Evolutionary conservation across 2,113 vertebrate genomes (phyloP).

Genomic region (Myotis davidii): DNA sequence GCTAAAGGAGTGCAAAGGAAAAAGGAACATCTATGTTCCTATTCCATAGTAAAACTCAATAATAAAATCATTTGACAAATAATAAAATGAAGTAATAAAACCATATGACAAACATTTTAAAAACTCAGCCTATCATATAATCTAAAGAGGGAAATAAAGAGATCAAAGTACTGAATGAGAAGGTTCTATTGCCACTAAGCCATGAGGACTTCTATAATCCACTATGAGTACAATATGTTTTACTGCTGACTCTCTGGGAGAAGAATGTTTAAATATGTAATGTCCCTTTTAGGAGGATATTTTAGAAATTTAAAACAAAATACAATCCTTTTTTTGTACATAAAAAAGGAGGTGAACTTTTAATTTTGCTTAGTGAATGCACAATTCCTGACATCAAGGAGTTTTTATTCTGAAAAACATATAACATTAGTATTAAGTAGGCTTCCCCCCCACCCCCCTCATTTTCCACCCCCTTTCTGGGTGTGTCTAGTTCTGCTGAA

Average conservation of each 20-base stretch:
- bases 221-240: background rate
- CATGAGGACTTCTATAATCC: conserved; percentile 4
- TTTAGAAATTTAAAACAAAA: conserved; percentile 7
- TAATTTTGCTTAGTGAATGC: background rate
- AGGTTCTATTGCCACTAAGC: background rate
- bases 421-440: background rate
- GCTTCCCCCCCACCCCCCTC: background rate
- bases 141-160: background rate
- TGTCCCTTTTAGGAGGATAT: background rate
- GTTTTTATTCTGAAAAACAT: conserved; percentile 39
- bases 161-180: background rate
- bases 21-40: background rate
- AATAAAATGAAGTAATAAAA: background rate
- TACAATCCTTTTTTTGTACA: background rate
- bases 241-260: background rate
- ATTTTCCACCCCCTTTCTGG: background rate
- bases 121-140: background rate
- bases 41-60: background rate
- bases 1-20: conserved; percentile 25
- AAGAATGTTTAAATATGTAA: background rate
- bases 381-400: background rate
- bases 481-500: conserved; percentile 2
- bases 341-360: background rate
- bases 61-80: conserved; percentile 36
- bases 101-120: background rate